Conservation (phyloP, 2,888 invertebrate species). For the Caenorhabditis japonica region DNA sequence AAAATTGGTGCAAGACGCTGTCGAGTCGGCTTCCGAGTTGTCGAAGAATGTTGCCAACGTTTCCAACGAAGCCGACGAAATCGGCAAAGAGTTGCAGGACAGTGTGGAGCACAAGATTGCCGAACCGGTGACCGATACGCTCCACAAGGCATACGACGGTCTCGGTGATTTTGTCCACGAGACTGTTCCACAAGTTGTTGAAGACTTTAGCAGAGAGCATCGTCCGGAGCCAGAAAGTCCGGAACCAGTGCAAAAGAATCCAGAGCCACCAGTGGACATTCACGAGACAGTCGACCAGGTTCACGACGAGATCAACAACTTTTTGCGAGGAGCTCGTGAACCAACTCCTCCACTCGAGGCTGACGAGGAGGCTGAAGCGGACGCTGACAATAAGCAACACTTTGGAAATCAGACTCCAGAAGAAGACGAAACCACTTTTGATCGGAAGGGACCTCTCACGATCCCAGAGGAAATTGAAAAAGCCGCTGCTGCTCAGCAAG, state of each 20-base stretch:
- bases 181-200: slow-evolving; percentile 34
- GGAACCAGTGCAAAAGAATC: too few species aligned
- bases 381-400: slow-evolving; percentile 49
- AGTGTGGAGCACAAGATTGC: slow-evolving; percentile 22
- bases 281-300: slow-evolving; percentile 42
- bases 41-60: slow-evolving; percentile 20
- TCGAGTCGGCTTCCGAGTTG: slow-evolving; percentile 43
- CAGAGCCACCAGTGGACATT: slow-evolving; percentile 29
- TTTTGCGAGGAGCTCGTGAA: slow-evolving; percentile 30
- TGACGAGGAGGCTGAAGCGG: slow-evolving; percentile 19
- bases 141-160: slow-evolving; percentile 42
- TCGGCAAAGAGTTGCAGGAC: slow-evolving; percentile 34
- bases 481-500: slow-evolving; percentile 41
- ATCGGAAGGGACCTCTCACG: slow-evolving; percentile 66
- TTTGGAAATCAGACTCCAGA: slow-evolving; percentile 65
- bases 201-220: slow-evolving; percentile 21
- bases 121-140: slow-evolving; percentile 24
- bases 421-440: slow-evolving; percentile 54
- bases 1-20: slow-evolving; percentile 47
- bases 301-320: slow-evolving; percentile 49
- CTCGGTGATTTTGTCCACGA: slow-evolving; percentile 46
- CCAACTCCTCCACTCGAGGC: slow-evolving; percentile 44
- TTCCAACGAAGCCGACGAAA: slow-evolving; percentile 30
- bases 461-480: slow-evolving; percentile 63
- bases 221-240: slow-evolving; percentile 22